Evolutionary conservation across 2,797 vertebrate genomes (phyloP), one percentile per base, ranked within the genome.

Genomic region (Sebastiscus albofasciatus): DNA sequence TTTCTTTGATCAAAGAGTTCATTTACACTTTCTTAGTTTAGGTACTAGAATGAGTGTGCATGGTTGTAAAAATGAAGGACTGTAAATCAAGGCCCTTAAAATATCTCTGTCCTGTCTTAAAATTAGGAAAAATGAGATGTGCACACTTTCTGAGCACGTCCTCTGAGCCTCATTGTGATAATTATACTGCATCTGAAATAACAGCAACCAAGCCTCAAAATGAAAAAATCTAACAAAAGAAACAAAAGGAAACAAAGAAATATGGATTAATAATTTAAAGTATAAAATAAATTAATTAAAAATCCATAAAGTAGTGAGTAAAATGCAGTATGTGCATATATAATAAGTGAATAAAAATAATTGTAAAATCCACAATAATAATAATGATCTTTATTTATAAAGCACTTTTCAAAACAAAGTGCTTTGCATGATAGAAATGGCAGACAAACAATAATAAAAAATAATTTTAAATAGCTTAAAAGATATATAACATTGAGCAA

Each of bases 1-100:
- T 92, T 93, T 87, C 79, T 74, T 84, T 88, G 85, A 94, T 93
- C 91, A 93, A 93, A 92, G 89, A 84, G 36, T 77, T 86, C 10
- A 87, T 87, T 91, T 83, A 70, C 76, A 74, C 73, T 86, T 86
- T 86, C 75, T 79, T 83, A 62, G 69, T 87, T 68, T 83, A 87
- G 85, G 26, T 16, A 70, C 36, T 52, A 60, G 26, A 72, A 83
- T 54, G 34, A 79, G 33, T 42, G 62, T 27, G 76, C 54, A 52
- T 24, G 54, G 31, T 74, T 83, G 67, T 58, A 72, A 74, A 75
- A 58, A 73, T 5, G 10, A 56, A 55, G 33, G 10, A 42, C 42
- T 9, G 5, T 70, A 73, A 73, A 70, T 67, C 58, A 79, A 68
- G 67, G 34, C 54, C 68, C 55, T 71, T 39, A 55, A 77, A 61